Evolutionary conservation across 2,797 vertebrate genomes (phyloP), one percentile per base, ranked within the genome.

Genomic region (Epinephelus awoara): DNA sequence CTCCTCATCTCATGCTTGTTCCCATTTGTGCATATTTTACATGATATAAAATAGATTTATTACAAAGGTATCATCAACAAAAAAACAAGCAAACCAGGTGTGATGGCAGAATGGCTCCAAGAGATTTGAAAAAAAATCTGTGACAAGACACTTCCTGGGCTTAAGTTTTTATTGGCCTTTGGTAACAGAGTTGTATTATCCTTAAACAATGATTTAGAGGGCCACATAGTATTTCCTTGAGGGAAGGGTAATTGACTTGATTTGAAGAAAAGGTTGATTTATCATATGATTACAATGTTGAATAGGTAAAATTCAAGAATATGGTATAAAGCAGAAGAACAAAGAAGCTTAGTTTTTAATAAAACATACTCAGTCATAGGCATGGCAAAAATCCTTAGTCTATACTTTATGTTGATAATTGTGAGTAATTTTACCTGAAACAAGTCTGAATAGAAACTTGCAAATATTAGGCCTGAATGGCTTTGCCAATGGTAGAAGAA

Each of bases 271-370:
- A 52, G 29, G 7, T 13, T 21, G 13, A 34, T 42, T 51, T 49
- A 4, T 34, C 7, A 21, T 12, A 23, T 62, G 3, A 50, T 54
- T 34, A 62, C 21, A 69, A 59, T 21, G 11, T 55, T 15, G 15
- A 80, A 52, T 11, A 63, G 38, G 0, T 42, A 0, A 15, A 15
- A 44, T 21, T 11, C 6, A 66, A 50, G 8, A 34, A 34, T 34
- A 29, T 19, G 6, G 17, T 38, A 54, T 40, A 23, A 71, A 58
- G 42, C 29, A 64, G 17, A 74, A 38, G 17, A 57, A 51, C 25
- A 68, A 50, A 64, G 13, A 50, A n/a, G 18, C 23, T 25, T 6
- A 14, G 59, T 57, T 12, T 63, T 72, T 59, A 79, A 70, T 75
- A 68, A 51, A 52, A 69, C 29, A 40, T 58, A 23, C n/a, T 15